Evolutionary conservation across 2,888 invertebrate genomes (phyloP).

Genomic region (Heliconius charithonia): DNA sequence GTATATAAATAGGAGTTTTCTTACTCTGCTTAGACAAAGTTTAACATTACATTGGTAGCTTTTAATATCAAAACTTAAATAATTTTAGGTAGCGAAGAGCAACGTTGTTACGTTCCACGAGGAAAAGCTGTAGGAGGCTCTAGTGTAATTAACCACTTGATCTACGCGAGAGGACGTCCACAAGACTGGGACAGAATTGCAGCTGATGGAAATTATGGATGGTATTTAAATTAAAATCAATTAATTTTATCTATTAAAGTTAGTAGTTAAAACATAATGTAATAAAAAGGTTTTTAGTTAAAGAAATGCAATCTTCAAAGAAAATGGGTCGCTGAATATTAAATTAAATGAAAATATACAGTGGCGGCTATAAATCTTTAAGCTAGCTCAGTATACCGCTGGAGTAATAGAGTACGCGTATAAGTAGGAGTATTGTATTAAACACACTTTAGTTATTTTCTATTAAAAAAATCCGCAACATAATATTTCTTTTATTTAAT

Average conservation of each 20-base stretch:
- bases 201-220: constrained; percentile 87
- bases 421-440: background rate
- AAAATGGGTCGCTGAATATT: constrained; percentile 12
- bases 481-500: background rate
- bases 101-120: constrained; percentile 87
- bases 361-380: constrained; percentile 19
- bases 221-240: constrained; percentile 69
- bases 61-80: background rate
- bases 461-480: constrained; percentile 8
- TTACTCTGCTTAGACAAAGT: too few species aligned
- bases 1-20: too few species aligned
- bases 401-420: background rate
- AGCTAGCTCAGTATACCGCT: constrained; percentile 9
- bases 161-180: constrained; percentile 90
- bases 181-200: constrained; percentile 89
- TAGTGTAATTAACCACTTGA: constrained; percentile 92
- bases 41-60: too few species aligned
- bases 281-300: background rate
- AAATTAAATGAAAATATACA: constrained; percentile 22
- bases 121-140: constrained; percentile 93
- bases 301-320: background rate
- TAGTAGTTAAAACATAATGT: background rate
- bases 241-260: background rate
- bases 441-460: background rate
- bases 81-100: constrained; percentile 69